phyloP scores from a whole-genome alignment of 2,888 invertebrate genomes.

The Hanleya hanleyi region DNA sequence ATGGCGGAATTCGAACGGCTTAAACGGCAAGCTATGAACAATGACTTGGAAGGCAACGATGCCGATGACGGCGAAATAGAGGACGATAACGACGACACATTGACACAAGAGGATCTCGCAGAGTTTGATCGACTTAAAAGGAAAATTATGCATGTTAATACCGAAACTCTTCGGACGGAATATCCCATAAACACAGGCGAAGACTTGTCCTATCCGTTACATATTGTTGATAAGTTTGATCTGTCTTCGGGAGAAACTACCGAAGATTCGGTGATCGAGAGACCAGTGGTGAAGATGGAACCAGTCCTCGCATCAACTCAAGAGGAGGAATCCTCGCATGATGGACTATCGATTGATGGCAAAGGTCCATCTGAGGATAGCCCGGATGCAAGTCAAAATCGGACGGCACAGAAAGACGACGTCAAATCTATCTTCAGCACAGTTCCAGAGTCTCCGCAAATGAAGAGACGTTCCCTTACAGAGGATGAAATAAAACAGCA shows the following conservation, averaged over 20 bases:
- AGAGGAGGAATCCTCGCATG: background rate
- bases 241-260: slow-evolving; percentile 6
- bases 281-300: background rate
- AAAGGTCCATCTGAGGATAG: background rate
- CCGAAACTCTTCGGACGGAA: background rate
- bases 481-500: background rate
- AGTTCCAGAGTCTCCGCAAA: background rate
- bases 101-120: background rate
- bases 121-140: background rate
- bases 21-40: background rate
- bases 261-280: slow-evolving; percentile 2
- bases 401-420: background rate
- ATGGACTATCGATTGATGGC: background rate
- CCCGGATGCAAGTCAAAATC: background rate
- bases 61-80: background rate
- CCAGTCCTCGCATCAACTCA: background rate
- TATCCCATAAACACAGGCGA: too few species aligned
- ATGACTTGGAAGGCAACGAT: too few species aligned
- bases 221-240: background rate
- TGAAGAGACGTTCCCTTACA: background rate
- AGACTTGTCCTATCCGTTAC: too few species aligned
- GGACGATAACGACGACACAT: background rate
- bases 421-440: background rate
- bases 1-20: background rate
- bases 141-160: background rate